A percentile compares a stretch with the other conserved stretches of the same genome.
phyloP scores from a whole-genome alignment of 2,888 invertebrate genomes.

The Drosophila kokeensis region DNA sequence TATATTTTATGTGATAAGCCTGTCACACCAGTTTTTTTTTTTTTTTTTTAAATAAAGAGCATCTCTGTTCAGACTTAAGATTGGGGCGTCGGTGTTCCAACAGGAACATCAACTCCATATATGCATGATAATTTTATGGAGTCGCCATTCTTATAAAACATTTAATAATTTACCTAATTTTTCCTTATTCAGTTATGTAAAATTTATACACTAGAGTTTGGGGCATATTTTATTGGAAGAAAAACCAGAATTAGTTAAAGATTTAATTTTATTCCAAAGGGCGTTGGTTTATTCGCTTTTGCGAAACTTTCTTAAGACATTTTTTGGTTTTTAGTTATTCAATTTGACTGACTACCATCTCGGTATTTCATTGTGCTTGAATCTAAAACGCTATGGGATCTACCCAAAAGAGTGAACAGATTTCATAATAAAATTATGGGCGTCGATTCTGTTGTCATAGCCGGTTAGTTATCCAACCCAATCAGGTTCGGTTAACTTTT shows the following conservation, averaged over 20 bases:
- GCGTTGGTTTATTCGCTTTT: constrained; percentile 19
- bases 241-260: not conserved
- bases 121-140: constrained; percentile 18
- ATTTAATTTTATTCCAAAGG: constrained; percentile 4
- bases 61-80: constrained; percentile 53
- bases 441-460: constrained; percentile 73
- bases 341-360: constrained; percentile 42
- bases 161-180: constrained; percentile 15
- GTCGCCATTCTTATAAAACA: constrained; percentile 12
- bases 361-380: constrained; percentile 59
- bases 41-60: constrained; percentile 49
- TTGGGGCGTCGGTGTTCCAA: constrained; percentile 25
- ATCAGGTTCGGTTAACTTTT: constrained; percentile 70
- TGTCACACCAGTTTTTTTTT: not conserved
- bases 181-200: constrained; percentile 14
- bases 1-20: constrained; percentile 47
- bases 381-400: constrained; percentile 67
- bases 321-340: constrained; percentile 35
- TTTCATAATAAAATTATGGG: constrained; percentile 67
- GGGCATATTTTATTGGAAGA: not conserved
- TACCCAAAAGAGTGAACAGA: constrained; percentile 44
- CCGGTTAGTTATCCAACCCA: constrained; percentile 82
- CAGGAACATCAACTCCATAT: constrained; percentile 41
- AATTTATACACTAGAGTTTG: constrained; percentile 3
- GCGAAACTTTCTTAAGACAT: not conserved